Evolutionary conservation across 2,888 invertebrate genomes (phyloP).

Genomic region (Apamea monoglypha): DNA sequence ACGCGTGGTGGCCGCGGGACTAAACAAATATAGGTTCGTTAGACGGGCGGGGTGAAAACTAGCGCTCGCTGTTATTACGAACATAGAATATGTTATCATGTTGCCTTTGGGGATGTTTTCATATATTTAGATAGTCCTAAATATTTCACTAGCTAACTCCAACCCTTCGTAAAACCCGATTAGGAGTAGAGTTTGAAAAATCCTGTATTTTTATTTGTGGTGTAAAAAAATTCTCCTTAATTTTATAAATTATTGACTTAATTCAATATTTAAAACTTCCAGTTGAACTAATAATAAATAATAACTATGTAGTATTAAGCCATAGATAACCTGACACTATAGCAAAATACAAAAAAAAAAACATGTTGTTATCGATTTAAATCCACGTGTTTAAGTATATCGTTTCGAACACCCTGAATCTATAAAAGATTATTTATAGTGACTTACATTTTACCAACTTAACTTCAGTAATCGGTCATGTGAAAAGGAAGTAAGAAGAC

Average conservation of each 20-base stretch:
- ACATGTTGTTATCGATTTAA: neutral
- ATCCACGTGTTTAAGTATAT: neutral
- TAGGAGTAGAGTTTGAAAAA: neutral
- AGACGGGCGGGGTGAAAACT: neutral
- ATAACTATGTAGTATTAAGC: too few relatives aligned
- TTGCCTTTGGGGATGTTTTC: constrained; percentile 15
- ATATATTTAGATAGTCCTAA: neutral
- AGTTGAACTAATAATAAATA: too few relatives aligned
- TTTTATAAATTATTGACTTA: neutral
- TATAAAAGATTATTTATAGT: neutral
- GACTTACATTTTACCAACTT: neutral
- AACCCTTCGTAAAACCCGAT: neutral
- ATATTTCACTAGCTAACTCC: neutral
- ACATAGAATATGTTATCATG: constrained; percentile 23
- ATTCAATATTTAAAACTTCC: neutral
- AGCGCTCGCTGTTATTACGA: constrained; percentile 11
- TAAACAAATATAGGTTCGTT: constrained; percentile 36
- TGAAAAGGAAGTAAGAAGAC: neutral
- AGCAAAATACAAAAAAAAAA: neutral
- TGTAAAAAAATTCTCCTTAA: too few relatives aligned
- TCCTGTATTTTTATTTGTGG: too few relatives aligned
- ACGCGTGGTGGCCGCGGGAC: constrained; percentile 4
- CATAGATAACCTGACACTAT: neutral
- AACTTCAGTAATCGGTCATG: neutral
- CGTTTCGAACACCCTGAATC: neutral